phyloP scores from a whole-genome alignment of 2,797 vertebrate species.

The Cryptoprocta ferox region DNA sequence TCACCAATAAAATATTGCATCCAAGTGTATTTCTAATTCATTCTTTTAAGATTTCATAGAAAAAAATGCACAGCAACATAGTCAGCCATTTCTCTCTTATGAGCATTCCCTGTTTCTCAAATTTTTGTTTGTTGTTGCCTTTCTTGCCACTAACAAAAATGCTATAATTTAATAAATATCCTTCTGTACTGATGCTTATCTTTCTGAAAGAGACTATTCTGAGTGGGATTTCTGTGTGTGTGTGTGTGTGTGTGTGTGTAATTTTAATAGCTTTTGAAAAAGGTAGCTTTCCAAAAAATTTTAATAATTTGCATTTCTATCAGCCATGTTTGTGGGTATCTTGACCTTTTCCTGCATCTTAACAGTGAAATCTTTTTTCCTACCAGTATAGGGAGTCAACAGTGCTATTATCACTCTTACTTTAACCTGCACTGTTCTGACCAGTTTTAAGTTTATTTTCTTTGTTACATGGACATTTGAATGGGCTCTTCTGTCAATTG shows the following conservation, averaged over 20 bases:
- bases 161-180: neutral
- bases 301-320: neutral
- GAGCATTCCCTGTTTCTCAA: neutral
- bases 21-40: neutral
- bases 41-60: neutral
- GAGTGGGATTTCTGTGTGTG: neutral
- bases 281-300: neutral
- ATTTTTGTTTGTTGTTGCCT: neutral
- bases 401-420: neutral
- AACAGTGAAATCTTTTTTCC: neutral
- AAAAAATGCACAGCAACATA: neutral
- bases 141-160: neutral
- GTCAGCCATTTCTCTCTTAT: neutral
- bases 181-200: neutral
- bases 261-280: conserved; percentile 6
- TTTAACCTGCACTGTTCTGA: neutral
- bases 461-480: neutral
- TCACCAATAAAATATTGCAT: no score
- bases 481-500: neutral
- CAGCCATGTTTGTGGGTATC: neutral
- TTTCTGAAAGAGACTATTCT: neutral
- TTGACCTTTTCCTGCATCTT: neutral
- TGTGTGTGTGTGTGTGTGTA: neutral
- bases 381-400: neutral
- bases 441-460: neutral